A percentile compares a stretch with the other conserved stretches of the same genome.
Conservation (phyloP, 92 coral and sea anemone species). For the Scolanthus callimorphus region DNA sequence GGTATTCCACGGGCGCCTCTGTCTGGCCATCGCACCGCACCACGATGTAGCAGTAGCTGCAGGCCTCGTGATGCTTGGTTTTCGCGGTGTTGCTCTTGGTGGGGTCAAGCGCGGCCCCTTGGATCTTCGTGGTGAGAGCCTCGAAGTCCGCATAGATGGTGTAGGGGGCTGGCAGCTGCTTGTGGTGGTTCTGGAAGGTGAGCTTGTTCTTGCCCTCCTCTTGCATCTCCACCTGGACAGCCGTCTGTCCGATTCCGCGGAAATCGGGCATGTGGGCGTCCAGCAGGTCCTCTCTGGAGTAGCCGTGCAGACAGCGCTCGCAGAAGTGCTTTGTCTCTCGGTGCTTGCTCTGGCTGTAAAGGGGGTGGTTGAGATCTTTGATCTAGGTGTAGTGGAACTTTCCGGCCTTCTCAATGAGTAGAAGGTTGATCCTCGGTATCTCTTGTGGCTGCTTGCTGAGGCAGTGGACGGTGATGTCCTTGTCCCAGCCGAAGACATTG, state of each 20-base stretch:
- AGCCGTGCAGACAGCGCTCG: neutral
- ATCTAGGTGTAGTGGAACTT: too few relatives aligned
- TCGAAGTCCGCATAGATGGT: conserved; percentile 19
- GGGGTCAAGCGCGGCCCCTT: neutral
- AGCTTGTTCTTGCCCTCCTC: conserved; percentile 4
- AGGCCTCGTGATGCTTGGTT: conserved; percentile 2
- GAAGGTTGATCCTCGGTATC: too few relatives aligned
- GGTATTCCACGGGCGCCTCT: neutral
- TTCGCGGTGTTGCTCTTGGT: conserved; percentile 1
- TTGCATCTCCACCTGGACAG: conserved; percentile 1
- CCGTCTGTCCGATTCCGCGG: neutral
- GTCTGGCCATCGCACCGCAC: conserved; percentile 13
- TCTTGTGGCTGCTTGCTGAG: too few relatives aligned
- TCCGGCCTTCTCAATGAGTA: too few relatives aligned
- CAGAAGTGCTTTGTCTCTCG: too few relatives aligned
- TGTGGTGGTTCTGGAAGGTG: too few relatives aligned
- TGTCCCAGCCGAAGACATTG: too few relatives aligned
- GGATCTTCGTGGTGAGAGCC: conserved; percentile 13
- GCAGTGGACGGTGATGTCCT: too few relatives aligned
- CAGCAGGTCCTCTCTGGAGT: neutral
- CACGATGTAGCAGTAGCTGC: conserved; percentile 2
- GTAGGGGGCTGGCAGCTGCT: conserved; percentile 7
- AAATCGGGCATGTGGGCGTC: conserved; percentile 4
- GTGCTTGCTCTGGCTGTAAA: too few relatives aligned
- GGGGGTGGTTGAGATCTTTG: too few relatives aligned